Percentiles rank a stretch among this genome's conserved stretches.
Evolutionary conservation across 2,113 vertebrate species (phyloP).

Genomic region (Apus apus): DNA sequence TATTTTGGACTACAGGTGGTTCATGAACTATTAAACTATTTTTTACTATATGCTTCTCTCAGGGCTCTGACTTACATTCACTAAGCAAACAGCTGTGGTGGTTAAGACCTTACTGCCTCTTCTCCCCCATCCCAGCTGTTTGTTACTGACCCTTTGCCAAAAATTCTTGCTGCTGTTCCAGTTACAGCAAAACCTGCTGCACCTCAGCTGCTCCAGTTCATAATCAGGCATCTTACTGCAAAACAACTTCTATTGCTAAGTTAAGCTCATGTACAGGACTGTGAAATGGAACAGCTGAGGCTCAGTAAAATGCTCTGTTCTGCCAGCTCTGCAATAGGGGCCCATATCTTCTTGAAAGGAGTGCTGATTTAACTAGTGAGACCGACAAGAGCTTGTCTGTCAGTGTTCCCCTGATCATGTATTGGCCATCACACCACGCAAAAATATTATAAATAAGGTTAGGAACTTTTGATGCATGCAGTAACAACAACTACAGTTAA

Average conservation of each 20-base stretch:
- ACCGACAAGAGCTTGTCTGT: background rate
- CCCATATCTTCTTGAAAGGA: background rate
- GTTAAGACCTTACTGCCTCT: slow-evolving; percentile 28
- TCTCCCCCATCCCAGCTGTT: slow-evolving; percentile 64
- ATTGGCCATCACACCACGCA: background rate
- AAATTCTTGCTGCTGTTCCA: slow-evolving; percentile 65
- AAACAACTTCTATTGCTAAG: slow-evolving; percentile 32
- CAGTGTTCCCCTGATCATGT: background rate
- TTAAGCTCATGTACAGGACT: background rate
- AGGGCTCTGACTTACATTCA: slow-evolving; percentile 5
- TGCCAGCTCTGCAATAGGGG: background rate
- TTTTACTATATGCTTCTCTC: background rate
- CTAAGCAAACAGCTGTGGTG: slow-evolving; percentile 53
- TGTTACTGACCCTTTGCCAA: slow-evolving; percentile 50
- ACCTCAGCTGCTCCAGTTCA: slow-evolving; percentile 60
- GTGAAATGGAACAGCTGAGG: slow-evolving; percentile 48
- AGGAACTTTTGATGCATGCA: background rate
- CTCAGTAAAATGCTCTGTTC: background rate
- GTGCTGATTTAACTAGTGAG: background rate
- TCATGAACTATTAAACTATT: slow-evolving; percentile 36
- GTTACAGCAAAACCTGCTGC: slow-evolving; percentile 61
- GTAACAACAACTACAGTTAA: background rate
- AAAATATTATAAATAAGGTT: background rate
- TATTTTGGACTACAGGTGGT: slow-evolving; percentile 44
- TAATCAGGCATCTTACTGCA: slow-evolving; percentile 32